phyloP scores from a whole-genome alignment of 2,888 invertebrate genomes.

The Dyspetes luteomarginatus region DNA sequence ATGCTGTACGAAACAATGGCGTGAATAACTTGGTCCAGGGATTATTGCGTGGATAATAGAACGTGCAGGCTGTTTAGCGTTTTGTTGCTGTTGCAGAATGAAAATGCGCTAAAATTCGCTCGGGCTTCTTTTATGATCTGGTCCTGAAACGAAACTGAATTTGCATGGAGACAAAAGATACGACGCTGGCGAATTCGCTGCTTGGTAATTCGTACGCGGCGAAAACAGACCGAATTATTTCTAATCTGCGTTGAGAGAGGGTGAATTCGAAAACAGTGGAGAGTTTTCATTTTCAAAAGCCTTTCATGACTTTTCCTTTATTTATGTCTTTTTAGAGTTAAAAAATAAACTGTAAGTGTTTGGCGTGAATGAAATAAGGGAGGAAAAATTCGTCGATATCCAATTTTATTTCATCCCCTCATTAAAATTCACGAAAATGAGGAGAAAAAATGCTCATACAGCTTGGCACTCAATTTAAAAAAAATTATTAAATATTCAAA shows the following conservation, averaged over 20 bases:
- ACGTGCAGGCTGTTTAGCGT: background rate
- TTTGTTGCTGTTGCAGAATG: slow-evolving; percentile 20
- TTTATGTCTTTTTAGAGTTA: no score
- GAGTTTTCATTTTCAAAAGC: no score
- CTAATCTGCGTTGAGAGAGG: slow-evolving; percentile 4
- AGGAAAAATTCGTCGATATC: no score
- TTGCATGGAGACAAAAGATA: slow-evolving; percentile 66
- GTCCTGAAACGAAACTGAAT: slow-evolving; percentile 61
- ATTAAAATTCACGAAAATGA: no score
- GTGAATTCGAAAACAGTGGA: slow-evolving; percentile 54
- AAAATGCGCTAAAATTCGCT: slow-evolving; percentile 59
- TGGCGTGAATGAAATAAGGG: no score
- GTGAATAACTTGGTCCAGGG: slow-evolving; percentile 15
- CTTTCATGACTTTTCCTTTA: no score
- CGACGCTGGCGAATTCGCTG: slow-evolving; percentile 3
- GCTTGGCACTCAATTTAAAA: no score
- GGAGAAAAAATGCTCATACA: no score
- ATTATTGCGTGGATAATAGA: slow-evolving; percentile 49
- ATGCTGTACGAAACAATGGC: slow-evolving; percentile 50
- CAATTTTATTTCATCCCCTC: no score
- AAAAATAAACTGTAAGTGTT: no score
- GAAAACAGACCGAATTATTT: slow-evolving; percentile 38
- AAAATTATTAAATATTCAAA: no score
- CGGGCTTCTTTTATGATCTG: slow-evolving; percentile 59
- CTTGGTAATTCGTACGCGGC: slow-evolving; percentile 14